Percentiles rank a stretch among this genome's conserved stretches.
These are phyloP conservation scores for Buceros bicornis DNA, from an alignment of 2,797 vertebrate genomes.

Conservation along the genomic window DNA sequence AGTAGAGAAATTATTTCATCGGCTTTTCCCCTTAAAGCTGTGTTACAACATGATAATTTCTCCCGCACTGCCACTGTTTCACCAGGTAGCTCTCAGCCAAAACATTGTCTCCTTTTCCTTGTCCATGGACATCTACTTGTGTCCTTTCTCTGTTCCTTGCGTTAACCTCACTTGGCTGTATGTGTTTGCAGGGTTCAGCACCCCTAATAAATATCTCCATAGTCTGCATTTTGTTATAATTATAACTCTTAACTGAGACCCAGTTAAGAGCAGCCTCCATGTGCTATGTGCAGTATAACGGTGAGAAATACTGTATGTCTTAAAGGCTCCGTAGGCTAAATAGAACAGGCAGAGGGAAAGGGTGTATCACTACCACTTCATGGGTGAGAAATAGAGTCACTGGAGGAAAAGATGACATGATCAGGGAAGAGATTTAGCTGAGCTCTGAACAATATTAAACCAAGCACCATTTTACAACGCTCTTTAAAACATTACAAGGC, in stretches of 20 bases:
- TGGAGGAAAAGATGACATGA: background rate
- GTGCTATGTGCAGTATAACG: rapidly evolving
- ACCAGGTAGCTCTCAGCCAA: background rate
- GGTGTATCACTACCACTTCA: background rate
- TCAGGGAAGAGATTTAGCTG: background rate
- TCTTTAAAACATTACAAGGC: background rate
- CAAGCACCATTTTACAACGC: slow-evolving; percentile 8
- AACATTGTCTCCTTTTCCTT: background rate
- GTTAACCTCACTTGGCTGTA: background rate
- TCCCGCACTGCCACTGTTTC: background rate
- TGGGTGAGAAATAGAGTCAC: background rate
- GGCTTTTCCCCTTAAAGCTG: background rate
- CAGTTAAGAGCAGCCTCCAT: background rate
- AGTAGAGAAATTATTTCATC: background rate
- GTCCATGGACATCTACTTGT: background rate
- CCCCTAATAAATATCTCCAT: background rate
- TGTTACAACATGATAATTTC: background rate
- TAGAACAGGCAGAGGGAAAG: background rate
- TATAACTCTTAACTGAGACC: background rate
- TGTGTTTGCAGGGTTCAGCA: background rate
- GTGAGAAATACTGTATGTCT: background rate
- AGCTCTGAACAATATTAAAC: background rate
- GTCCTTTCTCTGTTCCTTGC: background rate
- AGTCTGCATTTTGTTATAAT: background rate
- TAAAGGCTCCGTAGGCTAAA: background rate